Conservation (phyloP, 2,888 invertebrate species). For the Acutogordius australiensis region DNA sequence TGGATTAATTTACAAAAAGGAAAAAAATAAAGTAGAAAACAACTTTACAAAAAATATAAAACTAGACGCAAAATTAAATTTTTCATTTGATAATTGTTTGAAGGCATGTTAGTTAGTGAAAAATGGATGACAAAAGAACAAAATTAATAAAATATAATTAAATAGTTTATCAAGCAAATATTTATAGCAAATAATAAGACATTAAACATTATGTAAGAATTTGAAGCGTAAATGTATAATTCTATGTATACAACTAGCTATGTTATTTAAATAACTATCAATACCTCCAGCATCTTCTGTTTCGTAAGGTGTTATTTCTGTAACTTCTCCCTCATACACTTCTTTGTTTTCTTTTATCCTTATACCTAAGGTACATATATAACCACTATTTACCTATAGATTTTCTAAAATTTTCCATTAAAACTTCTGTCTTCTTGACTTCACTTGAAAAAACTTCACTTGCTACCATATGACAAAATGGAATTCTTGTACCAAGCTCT, state of each 20-base stretch:
- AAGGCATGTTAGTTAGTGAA: too few relatives aligned
- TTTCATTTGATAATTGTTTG: too few relatives aligned
- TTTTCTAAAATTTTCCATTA: constrained; percentile 92
- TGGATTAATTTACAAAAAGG: too few relatives aligned
- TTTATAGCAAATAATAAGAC: neutral
- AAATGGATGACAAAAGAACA: too few relatives aligned
- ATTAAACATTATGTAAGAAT: neutral
- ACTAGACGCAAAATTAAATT: too few relatives aligned
- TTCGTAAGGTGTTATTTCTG: constrained; percentile 82
- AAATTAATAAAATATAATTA: constrained; percentile 7
- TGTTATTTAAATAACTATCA: too few relatives aligned
- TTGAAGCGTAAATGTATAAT: neutral
- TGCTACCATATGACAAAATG: constrained; percentile 36
- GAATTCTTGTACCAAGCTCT: constrained; percentile 63
- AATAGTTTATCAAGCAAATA: neutral
- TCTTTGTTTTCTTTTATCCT: constrained; percentile 61
- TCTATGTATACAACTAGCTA: too few relatives aligned
- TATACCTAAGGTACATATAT: constrained; percentile 25
- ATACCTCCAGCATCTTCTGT: constrained; percentile 73
- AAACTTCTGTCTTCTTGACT: constrained; percentile 92
- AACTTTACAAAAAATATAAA: too few relatives aligned
- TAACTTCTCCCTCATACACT: constrained; percentile 96
- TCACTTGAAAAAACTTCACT: constrained; percentile 71
- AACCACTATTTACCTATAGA: constrained; percentile 52
- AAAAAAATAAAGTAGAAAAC: too few relatives aligned